Evolutionary conservation across 2,797 vertebrate species (phyloP).

Genomic region (Sphaeramia orbicularis): DNA sequence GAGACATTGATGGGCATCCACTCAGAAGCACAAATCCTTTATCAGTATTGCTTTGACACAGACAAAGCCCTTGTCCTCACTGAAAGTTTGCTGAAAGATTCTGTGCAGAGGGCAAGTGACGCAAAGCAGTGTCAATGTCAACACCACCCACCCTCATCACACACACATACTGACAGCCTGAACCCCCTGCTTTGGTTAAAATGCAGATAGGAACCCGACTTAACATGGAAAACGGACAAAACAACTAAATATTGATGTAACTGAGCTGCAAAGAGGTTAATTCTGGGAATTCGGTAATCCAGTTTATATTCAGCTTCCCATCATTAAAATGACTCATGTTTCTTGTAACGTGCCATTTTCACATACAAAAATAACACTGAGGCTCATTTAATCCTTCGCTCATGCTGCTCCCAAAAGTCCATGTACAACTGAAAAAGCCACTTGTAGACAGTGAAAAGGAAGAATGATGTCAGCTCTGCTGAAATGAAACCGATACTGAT

Average conservation of each 20-base stretch:
- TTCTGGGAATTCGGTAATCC: too few species aligned
- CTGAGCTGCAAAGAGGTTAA: too few species aligned
- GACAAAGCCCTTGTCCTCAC: not conserved
- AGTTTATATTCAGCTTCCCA: too few species aligned
- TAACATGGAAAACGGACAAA: not conserved
- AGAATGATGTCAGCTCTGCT: conserved; percentile 38
- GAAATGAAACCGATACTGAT: conserved; percentile 21
- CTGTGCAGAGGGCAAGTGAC: conserved; percentile 9
- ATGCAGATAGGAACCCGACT: not conserved
- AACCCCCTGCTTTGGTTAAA: not conserved
- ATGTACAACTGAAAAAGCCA: not conserved
- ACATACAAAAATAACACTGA: too few species aligned
- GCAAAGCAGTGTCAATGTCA: conserved; percentile 5
- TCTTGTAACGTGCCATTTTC: too few species aligned
- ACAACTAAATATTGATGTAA: conserved; percentile 4
- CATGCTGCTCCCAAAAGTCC: conserved; percentile 13
- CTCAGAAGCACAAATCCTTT: not conserved
- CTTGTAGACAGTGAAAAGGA: conserved; percentile 39
- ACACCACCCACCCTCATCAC: not conserved
- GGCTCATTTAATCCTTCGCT: conserved; percentile 16
- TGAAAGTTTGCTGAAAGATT: conserved; percentile 25
- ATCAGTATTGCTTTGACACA: conserved; percentile 10
- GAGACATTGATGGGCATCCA: too few species aligned
- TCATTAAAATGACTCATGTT: too few species aligned
- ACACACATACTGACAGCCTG: conserved; percentile 4